Base-by-base conservation (phyloP, 2,113 vertebrate species). In the Forbesichthys agassizii region DNA sequence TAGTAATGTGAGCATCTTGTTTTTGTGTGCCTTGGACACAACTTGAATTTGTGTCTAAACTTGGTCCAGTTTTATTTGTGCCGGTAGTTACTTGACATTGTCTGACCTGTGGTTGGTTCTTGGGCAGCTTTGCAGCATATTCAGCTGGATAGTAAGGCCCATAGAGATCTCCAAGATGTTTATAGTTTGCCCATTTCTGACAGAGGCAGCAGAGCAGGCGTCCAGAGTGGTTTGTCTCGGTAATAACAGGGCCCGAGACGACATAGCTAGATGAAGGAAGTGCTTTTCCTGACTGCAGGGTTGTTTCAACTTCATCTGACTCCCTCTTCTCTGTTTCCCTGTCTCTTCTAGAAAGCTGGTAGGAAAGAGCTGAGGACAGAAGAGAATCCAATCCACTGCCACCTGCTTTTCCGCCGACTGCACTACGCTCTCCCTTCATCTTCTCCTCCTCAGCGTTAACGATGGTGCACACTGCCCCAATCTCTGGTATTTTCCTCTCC, bases 151-250 rank as follows among this genome's bases (percentile, higher is more conserved):
- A 99, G 90, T 95, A 99, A 56, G 98, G 98, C 78, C 98, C 98
- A 61, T 97, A 99, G 66, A 99, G 95, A 88, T 99, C 98, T 47
- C 98, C 98, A 68, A 99, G 96, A 85, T 98, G 96, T 80, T 96
- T 96, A 84, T 96, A 98, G 89, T 98, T 99, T 73, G 97, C 96
- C 95, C 96, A 99, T 88, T 98, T 99, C 84, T 98, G 96, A 83
- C 98, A 99, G 33, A 99, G 92, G 89, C 97, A 98, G 83, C 98
- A 99, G 36, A 99, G 93, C 77, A 98, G 91, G 65, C 95, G 95
- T 66, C 97, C 97, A 33, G 94, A 89, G 64, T 96, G 93, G 76
- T 93, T 91, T 46, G 95, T 94, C 75, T 98, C 98, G 2, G 95
- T 96, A 42, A 96, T 93, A 54, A 96, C 94, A 4, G 97, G 96